Base-by-base conservation (phyloP, 2,888 invertebrate species). In the Ormyrus rosae region DNA sequence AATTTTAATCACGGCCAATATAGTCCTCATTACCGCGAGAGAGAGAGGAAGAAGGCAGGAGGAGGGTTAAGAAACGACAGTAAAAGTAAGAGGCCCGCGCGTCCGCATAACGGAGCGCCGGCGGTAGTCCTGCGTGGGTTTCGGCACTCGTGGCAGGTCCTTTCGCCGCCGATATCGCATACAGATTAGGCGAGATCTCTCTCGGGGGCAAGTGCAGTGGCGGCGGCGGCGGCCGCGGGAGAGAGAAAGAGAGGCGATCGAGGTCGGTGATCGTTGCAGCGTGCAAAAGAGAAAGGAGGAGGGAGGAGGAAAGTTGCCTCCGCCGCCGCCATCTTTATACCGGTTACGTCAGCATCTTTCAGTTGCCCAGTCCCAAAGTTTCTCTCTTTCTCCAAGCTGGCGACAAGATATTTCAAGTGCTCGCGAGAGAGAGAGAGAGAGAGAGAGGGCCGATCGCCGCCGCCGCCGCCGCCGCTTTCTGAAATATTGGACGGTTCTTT, bases 361-460 rank as follows among this genome's bases (percentile, higher is more conserved):
- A 87, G 88, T 87, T 70, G 78, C 63, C 75, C 75, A 70, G 65
- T 64, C 65, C 86, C 88, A 89, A 90, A 90, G 88, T 90, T 90
- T 90, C 86, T 87, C 88, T 86, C 86, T 89, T 85, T 87, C 87
- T 48, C 69, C 65, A 56, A 8, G 85, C 86, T 85, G 90, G 90
- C 89, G 89, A 89, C 90, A 88, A 90, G 89, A 90, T 90, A 90
- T 90, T 90, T 90, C 90, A 90, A 90, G 90, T 90, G 89, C 82
- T 76, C 48, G 51, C 61, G 7, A 19, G 13, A 0, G n/a, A 82
- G 79, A 79, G 79, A 79, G 81, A 81, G 76, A 34, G 34, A 34
- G 34, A 34, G 75, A 64, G 78, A 77, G 70, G 34, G 65, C 45
- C 19, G 68, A 65, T 77, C 78, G 64, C 45, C 48, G 58, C 53